Base-by-base conservation (phyloP, 2,888 invertebrate genomes). In the Athetis lepigone region DNA sequence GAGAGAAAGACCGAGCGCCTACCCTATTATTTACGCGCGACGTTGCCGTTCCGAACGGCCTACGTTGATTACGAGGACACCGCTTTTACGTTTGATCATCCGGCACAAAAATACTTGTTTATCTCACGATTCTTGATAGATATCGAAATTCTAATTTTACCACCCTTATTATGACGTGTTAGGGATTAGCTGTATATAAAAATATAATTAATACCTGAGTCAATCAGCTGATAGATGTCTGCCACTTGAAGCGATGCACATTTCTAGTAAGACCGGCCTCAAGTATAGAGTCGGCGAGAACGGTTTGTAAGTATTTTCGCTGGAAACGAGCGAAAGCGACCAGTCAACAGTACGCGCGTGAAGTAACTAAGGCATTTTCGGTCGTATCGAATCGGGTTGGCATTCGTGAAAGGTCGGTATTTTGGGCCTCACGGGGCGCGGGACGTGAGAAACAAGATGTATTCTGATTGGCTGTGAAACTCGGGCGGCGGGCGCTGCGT, bases 21-120 rank as follows among this genome's bases (percentile, higher is more conserved):
- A 95, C 95, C 95, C 95, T 94, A 94, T 95, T 94, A 94, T 94
- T 94, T 94, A 94, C 94, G 92, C 93, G 95, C 94, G 93, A 84
- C 92, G 95, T 95, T 95, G 95, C 94, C 95, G 86, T 81, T 73
- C 87, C 92, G 92, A 81, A 79, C 91, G 91, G 92, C 93, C 94
- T 94, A 95, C 94, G 94, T 94, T 94, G 92, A 94, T 94, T 95
- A 94, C 94, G 94, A 95, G 94, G 94, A 95, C 94, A 94, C 92
- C 91, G 93, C 92, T 94, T 94, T 94, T 94, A 94, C 94, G 94
- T 94, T 93, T 88, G 88, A 93, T 93, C 90, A 92, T 91, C 90
- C 92, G 91, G 88, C 85, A 87, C 84, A 85, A 85, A 87, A 88
- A 88, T 85, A 80, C 70, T 81, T 74, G 82, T 85, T 83, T 91